These are phyloP conservation scores for Corythucha ciliata DNA, from an alignment of 2,888 invertebrate genomes.

Conservation along the genomic window DNA sequence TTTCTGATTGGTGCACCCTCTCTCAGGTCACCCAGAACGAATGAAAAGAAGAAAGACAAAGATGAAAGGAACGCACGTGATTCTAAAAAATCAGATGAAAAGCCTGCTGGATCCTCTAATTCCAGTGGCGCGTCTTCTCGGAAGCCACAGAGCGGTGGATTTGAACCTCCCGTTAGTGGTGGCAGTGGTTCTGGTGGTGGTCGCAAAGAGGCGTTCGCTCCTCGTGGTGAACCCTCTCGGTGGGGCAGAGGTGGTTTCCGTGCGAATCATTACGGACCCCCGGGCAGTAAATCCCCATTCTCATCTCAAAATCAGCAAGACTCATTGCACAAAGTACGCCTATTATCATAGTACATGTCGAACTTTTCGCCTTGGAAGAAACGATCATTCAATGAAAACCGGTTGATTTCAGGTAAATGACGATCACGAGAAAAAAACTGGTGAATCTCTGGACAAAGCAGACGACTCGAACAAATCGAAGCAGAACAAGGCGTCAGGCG, in stretches of 20 bases:
- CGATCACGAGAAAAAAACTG: too few species aligned
- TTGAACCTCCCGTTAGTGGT: neutral
- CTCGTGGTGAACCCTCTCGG: conserved; percentile 79
- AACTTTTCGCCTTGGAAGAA: too few species aligned
- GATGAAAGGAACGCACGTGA: conserved; percentile 51
- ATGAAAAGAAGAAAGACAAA: conserved; percentile 47
- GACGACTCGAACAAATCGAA: too few species aligned
- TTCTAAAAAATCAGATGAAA: conserved; percentile 30
- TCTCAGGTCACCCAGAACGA: conserved; percentile 45
- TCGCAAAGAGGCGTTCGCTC: conserved; percentile 59
- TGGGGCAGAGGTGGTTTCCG: conserved; percentile 60
- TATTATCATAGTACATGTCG: too few species aligned
- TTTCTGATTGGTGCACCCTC: neutral
- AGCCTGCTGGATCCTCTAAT: conserved; percentile 12
- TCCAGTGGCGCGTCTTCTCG: neutral
- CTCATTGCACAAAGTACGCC: too few species aligned
- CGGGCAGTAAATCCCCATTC: conserved; percentile 40
- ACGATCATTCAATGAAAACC: too few species aligned
- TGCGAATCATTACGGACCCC: conserved; percentile 36
- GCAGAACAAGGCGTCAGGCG: too few species aligned
- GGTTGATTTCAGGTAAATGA: too few species aligned
- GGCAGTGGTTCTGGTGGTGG: conserved; percentile 15
- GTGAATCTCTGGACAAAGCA: too few species aligned
- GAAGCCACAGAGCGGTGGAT: too few species aligned
- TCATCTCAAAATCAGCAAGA: conserved; percentile 8